Percentiles rank a stretch among this genome's conserved stretches.
Conservation (phyloP, 2,113 vertebrate species). For the Oxygymnocypris stewartii region DNA sequence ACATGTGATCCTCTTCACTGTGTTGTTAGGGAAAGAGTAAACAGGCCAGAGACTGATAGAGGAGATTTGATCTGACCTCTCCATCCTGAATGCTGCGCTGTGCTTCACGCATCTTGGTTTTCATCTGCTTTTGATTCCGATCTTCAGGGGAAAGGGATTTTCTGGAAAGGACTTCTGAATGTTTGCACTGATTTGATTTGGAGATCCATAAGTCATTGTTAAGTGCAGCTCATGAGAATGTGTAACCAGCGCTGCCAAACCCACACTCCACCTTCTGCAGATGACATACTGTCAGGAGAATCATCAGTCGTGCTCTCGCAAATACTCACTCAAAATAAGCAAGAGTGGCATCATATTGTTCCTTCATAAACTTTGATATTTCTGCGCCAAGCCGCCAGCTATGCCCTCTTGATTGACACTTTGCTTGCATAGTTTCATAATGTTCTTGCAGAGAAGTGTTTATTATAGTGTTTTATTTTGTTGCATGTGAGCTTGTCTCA, state of each 20-base stretch:
- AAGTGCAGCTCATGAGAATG: constrained; percentile 7
- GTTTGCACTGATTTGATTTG: constrained; percentile 6
- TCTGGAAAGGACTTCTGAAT: constrained; percentile 55
- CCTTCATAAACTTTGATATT: neutral
- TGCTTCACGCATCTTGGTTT: neutral
- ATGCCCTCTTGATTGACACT: neutral
- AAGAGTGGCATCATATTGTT: neutral
- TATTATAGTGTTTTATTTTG: no score
- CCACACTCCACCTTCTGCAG: neutral
- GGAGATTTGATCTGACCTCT: neutral
- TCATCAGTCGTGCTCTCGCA: neutral
- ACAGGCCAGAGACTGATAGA: neutral
- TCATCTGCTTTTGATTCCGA: constrained; percentile 18
- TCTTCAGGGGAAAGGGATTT: constrained; percentile 34
- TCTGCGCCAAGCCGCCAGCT: neutral
- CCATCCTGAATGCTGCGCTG: neutral
- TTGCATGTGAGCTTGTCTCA: no score
- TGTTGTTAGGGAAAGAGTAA: neutral
- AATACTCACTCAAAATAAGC: neutral
- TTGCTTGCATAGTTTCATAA: no score
- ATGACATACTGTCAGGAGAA: constrained; percentile 13
- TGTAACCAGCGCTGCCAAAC: constrained; percentile 12
- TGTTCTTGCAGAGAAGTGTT: neutral
- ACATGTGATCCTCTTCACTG: neutral
- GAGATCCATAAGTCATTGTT: constrained; percentile 3